Conservation (phyloP, 2,113 vertebrate species). For the Erinaceus europaeus region DNA sequence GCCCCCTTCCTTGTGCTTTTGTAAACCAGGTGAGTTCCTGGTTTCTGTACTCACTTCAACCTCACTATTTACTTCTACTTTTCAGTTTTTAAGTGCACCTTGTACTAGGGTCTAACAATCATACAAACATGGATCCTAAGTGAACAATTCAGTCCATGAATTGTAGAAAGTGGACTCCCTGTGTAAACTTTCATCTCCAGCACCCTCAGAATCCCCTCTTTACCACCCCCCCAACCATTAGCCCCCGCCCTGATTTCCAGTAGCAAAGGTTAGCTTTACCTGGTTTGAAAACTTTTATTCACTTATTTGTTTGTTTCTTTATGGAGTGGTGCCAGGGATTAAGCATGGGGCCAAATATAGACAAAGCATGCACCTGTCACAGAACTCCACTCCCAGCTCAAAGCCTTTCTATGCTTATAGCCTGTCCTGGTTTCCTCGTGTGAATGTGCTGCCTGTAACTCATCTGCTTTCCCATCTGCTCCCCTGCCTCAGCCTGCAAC, state of each 20-base stretch:
- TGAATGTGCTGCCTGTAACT: background rate
- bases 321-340: too few species aligned
- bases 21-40: too few species aligned
- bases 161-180: background rate
- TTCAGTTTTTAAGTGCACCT: background rate
- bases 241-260: background rate
- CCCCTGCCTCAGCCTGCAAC: background rate
- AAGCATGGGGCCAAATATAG: too few species aligned
- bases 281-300: too few species aligned
- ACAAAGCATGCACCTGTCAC: too few species aligned
- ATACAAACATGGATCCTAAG: too few species aligned
- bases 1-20: too few species aligned
- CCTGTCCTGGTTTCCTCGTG: background rate
- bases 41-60: background rate
- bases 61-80: background rate
- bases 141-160: accelerated
- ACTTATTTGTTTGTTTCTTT: too few species aligned
- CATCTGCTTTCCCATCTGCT: background rate
- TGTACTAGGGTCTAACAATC: background rate
- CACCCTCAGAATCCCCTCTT: too few species aligned
- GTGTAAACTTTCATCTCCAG: background rate
- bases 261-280: background rate
- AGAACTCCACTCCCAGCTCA: too few species aligned
- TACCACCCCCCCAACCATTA: background rate
- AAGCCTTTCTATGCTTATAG: background rate